Evolutionary conservation across 2,888 invertebrate species (phyloP).

Genomic region (Campoplex nolae): DNA sequence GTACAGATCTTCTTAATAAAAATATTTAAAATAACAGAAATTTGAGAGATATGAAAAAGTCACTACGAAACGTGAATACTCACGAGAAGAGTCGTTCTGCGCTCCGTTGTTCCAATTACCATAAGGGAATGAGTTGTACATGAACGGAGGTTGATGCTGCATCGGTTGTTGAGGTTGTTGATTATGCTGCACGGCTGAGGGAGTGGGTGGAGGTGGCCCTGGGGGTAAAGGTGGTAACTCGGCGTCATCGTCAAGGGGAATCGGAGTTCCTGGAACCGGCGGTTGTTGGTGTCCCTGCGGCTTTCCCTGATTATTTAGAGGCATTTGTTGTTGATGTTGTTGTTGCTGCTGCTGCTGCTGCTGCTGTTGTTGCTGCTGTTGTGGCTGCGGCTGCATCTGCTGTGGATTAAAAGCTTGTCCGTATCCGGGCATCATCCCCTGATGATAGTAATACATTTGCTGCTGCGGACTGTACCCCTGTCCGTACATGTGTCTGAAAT

Average conservation of each 20-base stretch:
- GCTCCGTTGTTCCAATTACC: conserved; percentile 78
- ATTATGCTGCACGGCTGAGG: conserved; percentile 75
- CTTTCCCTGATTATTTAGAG: conserved; percentile 78
- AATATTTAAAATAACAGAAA: neutral
- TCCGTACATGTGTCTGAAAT: conserved; percentile 80
- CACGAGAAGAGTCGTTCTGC: conserved; percentile 80
- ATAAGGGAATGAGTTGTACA: conserved; percentile 79
- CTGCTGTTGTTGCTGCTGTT: conserved; percentile 72
- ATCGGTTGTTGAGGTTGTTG: conserved; percentile 83
- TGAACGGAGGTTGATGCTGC: conserved; percentile 80
- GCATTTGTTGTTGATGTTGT: conserved; percentile 73
- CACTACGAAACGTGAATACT: conserved; percentile 69
- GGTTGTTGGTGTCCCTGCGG: conserved; percentile 78
- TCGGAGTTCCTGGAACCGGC: conserved; percentile 85
- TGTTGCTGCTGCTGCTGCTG: conserved; percentile 74
- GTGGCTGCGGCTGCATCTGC: conserved; percentile 77
- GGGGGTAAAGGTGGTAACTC: conserved; percentile 87
- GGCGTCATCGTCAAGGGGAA: conserved; percentile 85
- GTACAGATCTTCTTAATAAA: no score
- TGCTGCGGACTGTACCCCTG: conserved; percentile 80
- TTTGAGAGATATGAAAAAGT: neutral
- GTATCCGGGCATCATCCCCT: conserved; percentile 81
- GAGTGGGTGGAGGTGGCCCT: conserved; percentile 86
- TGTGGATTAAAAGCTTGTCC: conserved; percentile 80
- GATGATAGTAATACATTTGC: conserved; percentile 82